Conservation (phyloP, 2,113 vertebrate species). For the Rutilus rutilus region DNA sequence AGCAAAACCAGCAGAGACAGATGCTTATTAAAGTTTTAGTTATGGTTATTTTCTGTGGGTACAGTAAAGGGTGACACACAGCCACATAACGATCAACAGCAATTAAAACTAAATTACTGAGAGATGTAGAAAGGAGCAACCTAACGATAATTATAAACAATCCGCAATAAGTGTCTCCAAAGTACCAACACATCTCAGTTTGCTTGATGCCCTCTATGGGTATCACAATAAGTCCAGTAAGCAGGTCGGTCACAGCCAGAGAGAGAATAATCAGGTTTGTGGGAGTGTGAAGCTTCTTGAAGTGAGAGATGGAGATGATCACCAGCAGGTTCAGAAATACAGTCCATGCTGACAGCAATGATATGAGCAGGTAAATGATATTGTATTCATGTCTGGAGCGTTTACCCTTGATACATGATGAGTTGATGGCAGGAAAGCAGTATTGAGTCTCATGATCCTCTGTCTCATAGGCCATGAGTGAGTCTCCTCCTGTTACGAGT, state of each 20-base stretch:
- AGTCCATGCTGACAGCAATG: slow-evolving; percentile 8
- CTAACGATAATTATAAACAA: slow-evolving; percentile 47
- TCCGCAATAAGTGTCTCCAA: slow-evolving; percentile 57
- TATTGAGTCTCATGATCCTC: neutral
- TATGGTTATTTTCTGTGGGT: neutral
- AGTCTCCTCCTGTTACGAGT: neutral
- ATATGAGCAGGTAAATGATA: neutral
- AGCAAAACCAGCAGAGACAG: slow-evolving; percentile 58
- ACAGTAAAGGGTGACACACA: slow-evolving; percentile 5
- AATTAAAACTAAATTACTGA: slow-evolving; percentile 59
- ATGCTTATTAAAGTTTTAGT: slow-evolving; percentile 49
- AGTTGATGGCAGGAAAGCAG: slow-evolving; percentile 28
- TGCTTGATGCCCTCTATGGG: slow-evolving; percentile 68
- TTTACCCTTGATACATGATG: slow-evolving; percentile 9
- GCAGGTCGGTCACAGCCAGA: neutral
- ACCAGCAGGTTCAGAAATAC: slow-evolving; percentile 47
- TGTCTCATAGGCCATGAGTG: neutral
- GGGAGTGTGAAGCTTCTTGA: slow-evolving; percentile 70
- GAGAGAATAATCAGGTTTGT: slow-evolving; percentile 56
- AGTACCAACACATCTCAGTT: slow-evolving; percentile 65
- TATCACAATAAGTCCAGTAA: slow-evolving; percentile 72
- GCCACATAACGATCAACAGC: slow-evolving; percentile 38
- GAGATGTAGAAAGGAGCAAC: slow-evolving; percentile 58
- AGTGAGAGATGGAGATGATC: slow-evolving; percentile 58
- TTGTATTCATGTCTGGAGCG: neutral